Evolutionary conservation across 2,113 vertebrate genomes (phyloP).

Genomic region (Tor tambroides): DNA sequence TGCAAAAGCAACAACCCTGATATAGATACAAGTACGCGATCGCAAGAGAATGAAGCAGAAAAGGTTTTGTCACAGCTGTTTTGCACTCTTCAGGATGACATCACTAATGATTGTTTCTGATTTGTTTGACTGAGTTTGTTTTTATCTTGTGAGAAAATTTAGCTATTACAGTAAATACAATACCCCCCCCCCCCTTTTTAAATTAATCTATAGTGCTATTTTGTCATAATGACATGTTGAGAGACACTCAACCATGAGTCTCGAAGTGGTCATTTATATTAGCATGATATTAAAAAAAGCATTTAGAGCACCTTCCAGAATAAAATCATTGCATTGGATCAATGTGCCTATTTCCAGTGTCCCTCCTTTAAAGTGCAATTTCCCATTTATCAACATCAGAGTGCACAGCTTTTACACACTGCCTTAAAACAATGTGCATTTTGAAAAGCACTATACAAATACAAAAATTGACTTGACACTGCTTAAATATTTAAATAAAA

Average conservation of each 20-base stretch:
- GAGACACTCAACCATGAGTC: too few species aligned
- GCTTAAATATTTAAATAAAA: slow-evolving; percentile 3
- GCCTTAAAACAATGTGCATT: slow-evolving; percentile 1
- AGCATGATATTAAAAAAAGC: not conserved
- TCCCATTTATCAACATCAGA: slow-evolving; percentile 3
- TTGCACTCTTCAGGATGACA: not conserved
- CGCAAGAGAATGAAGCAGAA: not conserved
- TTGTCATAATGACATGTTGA: not conserved
- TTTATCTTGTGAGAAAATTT: not conserved
- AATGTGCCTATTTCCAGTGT: not conserved
- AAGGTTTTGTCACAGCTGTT: not conserved
- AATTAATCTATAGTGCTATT: not conserved
- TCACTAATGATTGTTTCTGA: not conserved
- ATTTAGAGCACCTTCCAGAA: not conserved
- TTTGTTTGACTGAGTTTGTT: not conserved
- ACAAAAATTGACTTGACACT: not conserved
- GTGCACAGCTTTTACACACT: not conserved
- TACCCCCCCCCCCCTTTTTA: not conserved
- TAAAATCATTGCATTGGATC: not conserved
- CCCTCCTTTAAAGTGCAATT: slow-evolving; percentile 1
- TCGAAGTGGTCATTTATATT: not conserved
- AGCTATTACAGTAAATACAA: too few species aligned
- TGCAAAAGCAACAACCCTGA: not conserved
- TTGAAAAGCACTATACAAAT: not conserved
- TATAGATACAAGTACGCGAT: not conserved